phyloP scores from a whole-genome alignment of 2,113 vertebrate genomes.

The Plotosus lineatus region DNA sequence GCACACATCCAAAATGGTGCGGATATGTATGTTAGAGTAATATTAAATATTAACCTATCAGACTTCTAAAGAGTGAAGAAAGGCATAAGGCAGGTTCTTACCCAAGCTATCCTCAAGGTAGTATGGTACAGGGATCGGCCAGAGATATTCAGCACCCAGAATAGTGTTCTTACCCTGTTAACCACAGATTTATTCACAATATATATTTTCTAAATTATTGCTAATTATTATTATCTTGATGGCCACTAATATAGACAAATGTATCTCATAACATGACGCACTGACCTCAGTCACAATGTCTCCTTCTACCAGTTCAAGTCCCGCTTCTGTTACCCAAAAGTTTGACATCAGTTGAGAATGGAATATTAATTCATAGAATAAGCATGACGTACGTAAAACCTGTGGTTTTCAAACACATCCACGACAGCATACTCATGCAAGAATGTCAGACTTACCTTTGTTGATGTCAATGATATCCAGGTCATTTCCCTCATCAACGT shows the following conservation, averaged over 20 bases:
- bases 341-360: constrained; percentile 21
- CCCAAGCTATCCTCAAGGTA: constrained; percentile 82
- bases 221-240: not conserved
- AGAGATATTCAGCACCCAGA: constrained; percentile 77
- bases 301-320: constrained; percentile 83
- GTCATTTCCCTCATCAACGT: constrained; percentile 78
- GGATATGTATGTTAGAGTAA: not conserved
- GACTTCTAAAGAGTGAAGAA: not conserved
- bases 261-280: constrained; percentile 39
- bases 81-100: constrained; percentile 53
- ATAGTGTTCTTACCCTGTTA: constrained; percentile 76
- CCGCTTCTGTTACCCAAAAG: constrained; percentile 68
- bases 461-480: constrained; percentile 85
- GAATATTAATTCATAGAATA: not conserved
- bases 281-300: constrained; percentile 80
- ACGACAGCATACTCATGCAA: not conserved
- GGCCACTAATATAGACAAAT: not conserved
- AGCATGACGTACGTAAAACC: not conserved
- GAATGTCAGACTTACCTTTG: constrained; percentile 69
- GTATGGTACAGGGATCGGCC: constrained; percentile 84
- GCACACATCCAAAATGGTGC: not conserved
- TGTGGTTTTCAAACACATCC: not conserved
- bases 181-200: not conserved
- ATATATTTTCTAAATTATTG: not conserved
- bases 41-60: not conserved